Percentiles rank a stretch among this genome's conserved stretches.
These are phyloP conservation scores for Xylocopa sonorina DNA, from an alignment of 1,140 invertebrate species.

Conservation along the genomic window DNA sequence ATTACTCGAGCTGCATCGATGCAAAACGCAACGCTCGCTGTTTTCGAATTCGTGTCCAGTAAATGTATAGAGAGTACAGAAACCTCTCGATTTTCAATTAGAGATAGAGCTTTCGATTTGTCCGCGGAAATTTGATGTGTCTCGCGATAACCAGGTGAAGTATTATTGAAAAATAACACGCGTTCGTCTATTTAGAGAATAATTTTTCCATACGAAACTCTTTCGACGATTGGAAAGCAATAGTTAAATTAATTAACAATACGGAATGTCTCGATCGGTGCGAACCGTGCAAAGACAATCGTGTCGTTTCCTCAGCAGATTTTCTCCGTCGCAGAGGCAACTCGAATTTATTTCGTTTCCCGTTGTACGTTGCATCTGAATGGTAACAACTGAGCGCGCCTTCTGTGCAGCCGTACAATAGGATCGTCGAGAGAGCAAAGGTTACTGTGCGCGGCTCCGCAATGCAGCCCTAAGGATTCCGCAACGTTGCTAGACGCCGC, in stretches of 20 bases:
- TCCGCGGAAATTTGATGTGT: background rate
- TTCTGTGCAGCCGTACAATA: slow-evolving; percentile 40
- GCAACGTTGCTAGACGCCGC: slow-evolving; percentile 39
- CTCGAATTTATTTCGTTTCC: background rate
- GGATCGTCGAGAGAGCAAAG: slow-evolving; percentile 30
- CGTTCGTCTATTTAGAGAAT: background rate
- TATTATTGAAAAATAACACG: background rate
- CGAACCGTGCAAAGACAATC: background rate
- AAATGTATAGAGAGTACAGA: too few relatives aligned
- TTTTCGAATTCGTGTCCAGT: background rate
- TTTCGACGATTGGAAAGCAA: background rate
- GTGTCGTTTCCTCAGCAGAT: background rate
- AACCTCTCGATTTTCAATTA: background rate
- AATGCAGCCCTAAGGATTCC: slow-evolving; percentile 45
- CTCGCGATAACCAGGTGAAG: background rate
- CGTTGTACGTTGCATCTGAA: background rate
- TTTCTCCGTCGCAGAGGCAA: background rate
- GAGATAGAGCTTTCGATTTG: background rate
- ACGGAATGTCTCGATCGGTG: background rate
- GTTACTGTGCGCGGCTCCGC: slow-evolving; percentile 12
- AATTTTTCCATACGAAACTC: too few relatives aligned
- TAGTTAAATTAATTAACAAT: background rate
- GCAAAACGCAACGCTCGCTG: background rate
- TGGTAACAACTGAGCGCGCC: background rate
- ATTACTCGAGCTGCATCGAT: background rate